Percentiles rank a stretch among this genome's conserved stretches.
Evolutionary conservation across 2,113 vertebrate species (phyloP).

Genomic region (Girardinichthys multiradiatus): DNA sequence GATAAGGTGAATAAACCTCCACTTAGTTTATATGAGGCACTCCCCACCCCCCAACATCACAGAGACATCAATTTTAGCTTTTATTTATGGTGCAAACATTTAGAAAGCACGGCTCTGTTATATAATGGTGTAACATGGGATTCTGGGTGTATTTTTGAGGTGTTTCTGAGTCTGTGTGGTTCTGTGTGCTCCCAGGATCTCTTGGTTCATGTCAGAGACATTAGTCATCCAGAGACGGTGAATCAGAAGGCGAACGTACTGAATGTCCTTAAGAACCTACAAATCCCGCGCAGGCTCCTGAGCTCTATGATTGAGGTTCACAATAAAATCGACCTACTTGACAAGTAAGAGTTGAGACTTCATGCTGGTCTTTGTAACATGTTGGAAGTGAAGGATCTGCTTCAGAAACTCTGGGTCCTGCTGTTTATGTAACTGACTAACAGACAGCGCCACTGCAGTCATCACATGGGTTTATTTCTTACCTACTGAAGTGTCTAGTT

Average conservation of each 20-base stretch:
- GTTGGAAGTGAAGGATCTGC: neutral
- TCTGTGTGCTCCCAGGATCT: constrained; percentile 81
- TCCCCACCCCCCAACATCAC: too few species aligned
- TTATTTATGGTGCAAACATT: neutral
- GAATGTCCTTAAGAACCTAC: constrained; percentile 83
- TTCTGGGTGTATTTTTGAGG: neutral
- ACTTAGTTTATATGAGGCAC: too few species aligned
- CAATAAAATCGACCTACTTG: constrained; percentile 91
- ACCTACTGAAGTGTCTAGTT: too few species aligned
- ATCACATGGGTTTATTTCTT: too few species aligned
- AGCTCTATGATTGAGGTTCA: constrained; percentile 90
- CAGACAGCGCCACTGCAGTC: too few species aligned
- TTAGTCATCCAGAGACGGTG: constrained; percentile 88
- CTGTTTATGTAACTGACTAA: too few species aligned
- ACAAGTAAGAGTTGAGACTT: constrained; percentile 74
- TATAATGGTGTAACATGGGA: neutral
- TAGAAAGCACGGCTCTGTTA: neutral
- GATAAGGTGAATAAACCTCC: too few species aligned
- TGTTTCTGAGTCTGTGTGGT: neutral
- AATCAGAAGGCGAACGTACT: constrained; percentile 91
- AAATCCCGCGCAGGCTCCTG: constrained; percentile 82
- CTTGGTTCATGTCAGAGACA: constrained; percentile 90
- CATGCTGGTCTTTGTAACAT: neutral
- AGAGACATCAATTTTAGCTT: neutral
- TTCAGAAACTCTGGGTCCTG: neutral